Evolutionary conservation across 2,797 vertebrate species (phyloP).

Genomic region (Neomorphus geoffroyi): DNA sequence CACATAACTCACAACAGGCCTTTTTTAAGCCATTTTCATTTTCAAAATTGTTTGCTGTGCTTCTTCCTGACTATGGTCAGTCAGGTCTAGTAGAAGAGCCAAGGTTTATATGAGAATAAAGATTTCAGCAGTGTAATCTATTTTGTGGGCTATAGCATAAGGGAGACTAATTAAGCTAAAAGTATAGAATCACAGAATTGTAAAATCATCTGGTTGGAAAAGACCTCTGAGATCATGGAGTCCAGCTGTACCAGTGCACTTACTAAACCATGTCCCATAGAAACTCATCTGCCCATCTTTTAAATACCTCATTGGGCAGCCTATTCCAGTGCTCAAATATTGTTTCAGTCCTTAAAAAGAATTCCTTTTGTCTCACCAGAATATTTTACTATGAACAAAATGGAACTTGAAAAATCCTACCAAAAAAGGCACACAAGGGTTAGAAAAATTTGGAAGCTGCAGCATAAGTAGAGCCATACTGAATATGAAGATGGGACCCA

Average conservation of each 20-base stretch:
- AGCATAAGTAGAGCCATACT: conserved; percentile 65
- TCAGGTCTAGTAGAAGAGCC: neutral
- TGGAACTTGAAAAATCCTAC: conserved; percentile 2
- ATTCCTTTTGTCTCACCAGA: neutral
- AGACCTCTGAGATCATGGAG: too few relatives aligned
- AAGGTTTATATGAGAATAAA: neutral
- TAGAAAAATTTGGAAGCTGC: conserved; percentile 61
- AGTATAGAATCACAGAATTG: too few relatives aligned
- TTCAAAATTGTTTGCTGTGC: neutral
- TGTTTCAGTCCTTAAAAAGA: neutral
- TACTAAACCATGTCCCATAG: too few relatives aligned
- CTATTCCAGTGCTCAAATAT: too few relatives aligned
- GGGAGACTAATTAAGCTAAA: neutral
- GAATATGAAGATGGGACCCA: conserved; percentile 61
- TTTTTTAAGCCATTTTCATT: neutral
- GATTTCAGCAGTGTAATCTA: neutral
- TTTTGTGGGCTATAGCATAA: neutral
- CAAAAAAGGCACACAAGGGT: conserved; percentile 52
- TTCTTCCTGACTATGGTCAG: neutral
- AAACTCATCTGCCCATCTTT: too few relatives aligned
- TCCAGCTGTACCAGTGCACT: too few relatives aligned
- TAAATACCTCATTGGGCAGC: too few relatives aligned
- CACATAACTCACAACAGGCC: neutral
- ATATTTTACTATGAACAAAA: neutral
- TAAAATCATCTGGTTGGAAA: too few relatives aligned